phyloP scores from a whole-genome alignment of 2,113 vertebrate species.

The Psittacara wagleri region DNA sequence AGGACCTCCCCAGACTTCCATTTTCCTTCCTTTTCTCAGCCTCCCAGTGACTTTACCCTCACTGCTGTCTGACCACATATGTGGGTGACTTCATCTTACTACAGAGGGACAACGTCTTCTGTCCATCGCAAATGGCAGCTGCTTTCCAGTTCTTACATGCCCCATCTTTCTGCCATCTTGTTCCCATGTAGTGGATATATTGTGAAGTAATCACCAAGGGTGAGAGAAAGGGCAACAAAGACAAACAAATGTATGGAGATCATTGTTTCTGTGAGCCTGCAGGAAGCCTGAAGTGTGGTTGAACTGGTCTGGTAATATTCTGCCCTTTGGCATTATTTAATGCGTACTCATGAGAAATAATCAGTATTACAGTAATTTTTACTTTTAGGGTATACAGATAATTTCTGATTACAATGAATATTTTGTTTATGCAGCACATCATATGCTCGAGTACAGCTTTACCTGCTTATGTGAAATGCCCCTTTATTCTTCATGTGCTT shows the following conservation, averaged over 20 bases:
- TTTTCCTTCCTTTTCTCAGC: neutral
- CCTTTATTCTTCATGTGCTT: neutral
- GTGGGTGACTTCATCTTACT: neutral
- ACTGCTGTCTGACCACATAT: neutral
- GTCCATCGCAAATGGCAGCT: neutral
- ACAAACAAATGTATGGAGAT: neutral
- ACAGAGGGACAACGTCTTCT: rapidly evolving
- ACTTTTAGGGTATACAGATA: neutral
- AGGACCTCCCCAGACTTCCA: neutral
- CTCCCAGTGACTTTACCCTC: neutral
- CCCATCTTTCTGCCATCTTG: neutral
- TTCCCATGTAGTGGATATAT: rapidly evolving
- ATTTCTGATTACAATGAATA: neutral
- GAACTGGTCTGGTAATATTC: neutral
- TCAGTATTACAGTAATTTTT: neutral
- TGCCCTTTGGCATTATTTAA: neutral
- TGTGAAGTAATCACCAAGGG: neutral
- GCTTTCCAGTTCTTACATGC: neutral
- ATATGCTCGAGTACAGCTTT: neutral
- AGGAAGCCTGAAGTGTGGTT: neutral
- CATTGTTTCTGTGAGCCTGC: neutral
- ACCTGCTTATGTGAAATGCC: neutral
- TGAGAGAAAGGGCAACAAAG: neutral
- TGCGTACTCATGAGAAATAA: neutral
- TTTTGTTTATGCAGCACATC: neutral